These are phyloP conservation scores for Glaucomys volans DNA, from an alignment of 2,113 vertebrate species.

Conservation along the genomic window DNA sequence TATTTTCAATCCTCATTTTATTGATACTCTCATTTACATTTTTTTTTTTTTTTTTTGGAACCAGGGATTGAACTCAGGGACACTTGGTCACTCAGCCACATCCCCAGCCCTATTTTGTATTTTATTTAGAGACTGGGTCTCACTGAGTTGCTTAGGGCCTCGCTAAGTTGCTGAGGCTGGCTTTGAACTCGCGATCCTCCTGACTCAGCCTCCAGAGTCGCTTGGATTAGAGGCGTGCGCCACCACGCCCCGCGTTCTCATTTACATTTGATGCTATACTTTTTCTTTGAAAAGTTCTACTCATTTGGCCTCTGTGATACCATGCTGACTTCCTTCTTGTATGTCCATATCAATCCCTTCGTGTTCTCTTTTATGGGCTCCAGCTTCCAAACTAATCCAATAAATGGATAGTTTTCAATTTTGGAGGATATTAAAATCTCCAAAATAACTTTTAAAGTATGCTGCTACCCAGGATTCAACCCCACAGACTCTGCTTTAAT, in stretches of 20 bases:
- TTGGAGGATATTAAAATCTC: neutral
- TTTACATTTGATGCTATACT: neutral
- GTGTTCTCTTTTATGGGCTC: neutral
- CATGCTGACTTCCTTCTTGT: neutral
- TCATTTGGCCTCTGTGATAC: neutral
- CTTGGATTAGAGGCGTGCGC: too few relatives aligned
- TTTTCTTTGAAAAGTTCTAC: neutral
- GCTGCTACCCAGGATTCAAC: neutral
- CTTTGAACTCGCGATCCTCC: too few relatives aligned
- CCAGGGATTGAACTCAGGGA: too few relatives aligned
- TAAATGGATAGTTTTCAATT: neutral
- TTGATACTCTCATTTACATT: neutral
- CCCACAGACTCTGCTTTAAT: neutral
- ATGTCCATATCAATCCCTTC: neutral
- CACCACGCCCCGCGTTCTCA: too few relatives aligned
- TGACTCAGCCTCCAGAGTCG: too few relatives aligned
- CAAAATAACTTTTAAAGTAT: neutral
- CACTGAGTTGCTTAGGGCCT: too few relatives aligned
- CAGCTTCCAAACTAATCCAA: neutral
- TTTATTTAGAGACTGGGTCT: too few relatives aligned
- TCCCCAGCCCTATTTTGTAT: too few relatives aligned
- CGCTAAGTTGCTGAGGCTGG: too few relatives aligned
- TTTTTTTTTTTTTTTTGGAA: too few relatives aligned
- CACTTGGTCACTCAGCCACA: too few relatives aligned
- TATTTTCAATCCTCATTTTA: slow-evolving; percentile 21